phyloP scores from a whole-genome alignment of 2,888 invertebrate species.

The Orchesella flavescens region DNA sequence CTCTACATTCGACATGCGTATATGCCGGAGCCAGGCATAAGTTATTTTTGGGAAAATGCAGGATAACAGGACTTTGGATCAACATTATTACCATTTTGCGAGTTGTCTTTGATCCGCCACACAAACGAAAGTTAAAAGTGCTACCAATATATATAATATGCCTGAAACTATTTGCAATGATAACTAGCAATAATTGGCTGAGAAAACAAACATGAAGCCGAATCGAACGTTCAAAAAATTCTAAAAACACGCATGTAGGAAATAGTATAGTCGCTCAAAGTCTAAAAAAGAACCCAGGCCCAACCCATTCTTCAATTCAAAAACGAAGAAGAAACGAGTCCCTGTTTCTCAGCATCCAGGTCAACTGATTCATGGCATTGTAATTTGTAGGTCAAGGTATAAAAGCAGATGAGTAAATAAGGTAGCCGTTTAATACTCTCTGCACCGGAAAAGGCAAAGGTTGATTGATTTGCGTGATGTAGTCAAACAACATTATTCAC shows the following conservation, averaged over 20 bases:
- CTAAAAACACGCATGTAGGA: no score
- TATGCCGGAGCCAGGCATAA: no score
- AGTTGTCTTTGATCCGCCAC: no score
- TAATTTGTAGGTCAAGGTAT: constrained; percentile 1
- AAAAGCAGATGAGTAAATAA: not conserved
- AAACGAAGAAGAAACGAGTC: no score
- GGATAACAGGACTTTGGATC: not conserved
- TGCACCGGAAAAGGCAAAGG: not conserved
- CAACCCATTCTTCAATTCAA: not conserved
- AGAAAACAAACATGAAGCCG: no score
- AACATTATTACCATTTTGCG: not conserved
- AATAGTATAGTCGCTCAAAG: not conserved
- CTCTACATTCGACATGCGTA: no score
- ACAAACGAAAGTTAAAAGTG: no score
- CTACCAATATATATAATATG: no score
- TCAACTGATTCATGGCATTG: not conserved
- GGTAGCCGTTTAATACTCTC: not conserved
- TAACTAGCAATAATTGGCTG: no score
- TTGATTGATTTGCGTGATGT: not conserved
- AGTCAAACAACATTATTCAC: not conserved
- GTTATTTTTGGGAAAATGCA: no score
- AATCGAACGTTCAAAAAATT: no score
- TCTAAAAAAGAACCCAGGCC: not conserved
- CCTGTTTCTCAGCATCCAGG: not conserved
- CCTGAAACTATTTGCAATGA: no score